A percentile compares a stretch with the other conserved stretches of the same genome.
Evolutionary conservation across 2,888 invertebrate species (phyloP).

Genomic region (Sesia bembeciformis): DNA sequence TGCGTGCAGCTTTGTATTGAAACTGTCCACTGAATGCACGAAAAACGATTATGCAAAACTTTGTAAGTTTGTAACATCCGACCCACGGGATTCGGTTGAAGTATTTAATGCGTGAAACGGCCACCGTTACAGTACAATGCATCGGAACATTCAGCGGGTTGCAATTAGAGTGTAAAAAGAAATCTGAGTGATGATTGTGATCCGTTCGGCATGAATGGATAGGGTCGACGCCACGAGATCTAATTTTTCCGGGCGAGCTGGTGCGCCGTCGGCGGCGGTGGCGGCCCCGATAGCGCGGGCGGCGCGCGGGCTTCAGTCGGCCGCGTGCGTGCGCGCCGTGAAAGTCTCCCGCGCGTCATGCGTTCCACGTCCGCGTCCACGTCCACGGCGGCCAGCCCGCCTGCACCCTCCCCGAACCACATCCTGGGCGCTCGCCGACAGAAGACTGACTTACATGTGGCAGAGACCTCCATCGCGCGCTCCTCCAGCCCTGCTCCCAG

Average conservation of each 20-base stretch:
- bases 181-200: conserved; percentile 47
- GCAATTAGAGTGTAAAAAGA: conserved; percentile 64
- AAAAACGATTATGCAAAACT: too few species aligned
- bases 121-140: background rate
- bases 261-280: conserved; percentile 30
- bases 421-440: conserved; percentile 72
- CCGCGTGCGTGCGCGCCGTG: conserved; percentile 68
- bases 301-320: conserved; percentile 52
- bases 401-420: conserved; percentile 17
- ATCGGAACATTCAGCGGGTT: conserved; percentile 8
- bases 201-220: conserved; percentile 66
- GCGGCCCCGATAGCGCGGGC: conserved; percentile 40
- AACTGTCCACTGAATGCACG: background rate
- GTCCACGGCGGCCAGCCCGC: conserved; percentile 18
- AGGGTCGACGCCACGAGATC: conserved; percentile 65
- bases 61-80: too few species aligned
- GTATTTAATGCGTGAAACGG: background rate
- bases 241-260: conserved; percentile 59
- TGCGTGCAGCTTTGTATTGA: conserved; percentile 3
- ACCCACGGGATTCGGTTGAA: too few species aligned
- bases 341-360: conserved; percentile 60
- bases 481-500: conserved; percentile 66
- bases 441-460: conserved; percentile 69
- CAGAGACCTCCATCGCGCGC: conserved; percentile 47
- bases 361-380: conserved; percentile 34